Base-by-base conservation (phyloP, 64 coral and sea anemone genomes). In the Astreopora myriophthalma region DNA sequence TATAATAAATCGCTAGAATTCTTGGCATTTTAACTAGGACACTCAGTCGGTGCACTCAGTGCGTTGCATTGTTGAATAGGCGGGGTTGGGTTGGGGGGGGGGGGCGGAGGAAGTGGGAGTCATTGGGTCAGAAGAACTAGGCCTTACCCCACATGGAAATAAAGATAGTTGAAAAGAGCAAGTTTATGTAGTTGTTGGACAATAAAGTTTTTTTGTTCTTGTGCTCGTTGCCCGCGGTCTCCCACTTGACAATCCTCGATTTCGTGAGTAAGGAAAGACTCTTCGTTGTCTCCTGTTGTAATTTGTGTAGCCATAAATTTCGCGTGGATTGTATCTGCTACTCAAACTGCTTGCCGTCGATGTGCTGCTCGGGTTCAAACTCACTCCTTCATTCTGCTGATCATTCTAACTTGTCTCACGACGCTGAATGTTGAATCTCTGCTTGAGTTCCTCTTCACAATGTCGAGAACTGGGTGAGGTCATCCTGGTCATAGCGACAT, bases 1-100 rank as follows among this genome's bases (percentile, higher is more conserved):
- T n/a, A n/a, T n/a, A n/a, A n/a, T n/a, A n/a, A n/a, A n/a, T 57
- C 14, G 51, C 51, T 57, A 57, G 51, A 57, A 87, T 87, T 34
- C 71, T 87, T 71, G 3, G 65, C 35, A 40, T 87, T 5, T 87
- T 34, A 46, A 72, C 34, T 44, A 37, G 66, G 67, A 87, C 85
- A 73, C 24, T 87, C 30, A n/a, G 86, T 16, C 86, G 90, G 82
- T 89, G 26, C 26, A 22, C n/a, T 67, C 3, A 20, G 22, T 62
- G 42, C 42, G 42, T 46, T 46, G 42, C 42, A 46, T 46, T 46
- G 42, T 46, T 46, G 42, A 6, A 46, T 46, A 11, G 42, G 42
- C 11, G 4, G 42, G 11, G 42, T 4, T 46, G 42, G 11, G 42
- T n/a, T n/a, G 42, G 11, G 42, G 42, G 42, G 11, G 42, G 4